Conservation (phyloP, 1,140 invertebrate genomes). For the Oscheius sp. region DNA sequence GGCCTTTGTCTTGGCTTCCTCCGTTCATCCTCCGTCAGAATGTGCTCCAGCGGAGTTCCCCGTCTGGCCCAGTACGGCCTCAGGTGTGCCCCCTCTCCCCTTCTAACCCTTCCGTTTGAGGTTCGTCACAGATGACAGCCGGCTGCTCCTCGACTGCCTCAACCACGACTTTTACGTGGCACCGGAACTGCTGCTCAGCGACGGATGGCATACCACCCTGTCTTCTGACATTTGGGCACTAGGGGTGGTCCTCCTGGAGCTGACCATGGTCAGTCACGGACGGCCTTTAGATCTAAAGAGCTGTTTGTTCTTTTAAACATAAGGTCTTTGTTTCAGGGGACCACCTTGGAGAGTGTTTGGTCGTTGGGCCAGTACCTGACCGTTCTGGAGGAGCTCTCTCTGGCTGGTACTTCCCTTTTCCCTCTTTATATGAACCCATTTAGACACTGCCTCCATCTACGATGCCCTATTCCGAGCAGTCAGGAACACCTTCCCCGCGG, state of each 20-base stretch:
- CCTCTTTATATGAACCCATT: too few species aligned
- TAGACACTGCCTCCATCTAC: background rate
- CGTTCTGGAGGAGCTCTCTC: constrained; percentile 1
- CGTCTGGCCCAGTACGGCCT: constrained; percentile 13
- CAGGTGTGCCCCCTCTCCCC: too few species aligned
- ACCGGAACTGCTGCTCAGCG: constrained; percentile 9
- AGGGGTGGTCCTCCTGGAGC: constrained; percentile 27
- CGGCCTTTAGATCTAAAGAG: too few species aligned
- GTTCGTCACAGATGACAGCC: constrained; percentile 3
- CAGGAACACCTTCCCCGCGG: background rate
- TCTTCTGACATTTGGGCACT: constrained; percentile 21
- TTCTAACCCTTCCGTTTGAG: constrained; percentile 8
- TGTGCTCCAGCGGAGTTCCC: background rate
- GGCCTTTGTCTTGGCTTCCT: background rate
- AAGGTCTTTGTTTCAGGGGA: constrained; percentile 12
- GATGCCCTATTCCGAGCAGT: background rate
- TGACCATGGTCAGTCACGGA: constrained; percentile 22
- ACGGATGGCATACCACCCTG: constrained; percentile 5
- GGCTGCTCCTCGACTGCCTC: background rate
- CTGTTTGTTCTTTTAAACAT: background rate
- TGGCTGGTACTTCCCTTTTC: too few species aligned
- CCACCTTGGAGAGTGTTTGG: background rate
- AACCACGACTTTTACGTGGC: background rate
- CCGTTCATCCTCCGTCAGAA: background rate
- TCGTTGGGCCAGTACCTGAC: background rate